A percentile compares a stretch with the other conserved stretches of the same genome.
Conservation (phyloP, 1,140 invertebrate species). For the fruit fly (Drosophila melanogaster) region Release_6_plus_ISO1_MT NT_037436.4:2437501-2438000, state of each 20-base stretch:
- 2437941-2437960: constrained; percentile 61
- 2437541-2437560: constrained; percentile 62
- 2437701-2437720: constrained; percentile 40
- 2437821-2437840: constrained; percentile 59
- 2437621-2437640: constrained; percentile 47
- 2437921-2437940: constrained; percentile 35
- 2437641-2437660: constrained; percentile 58
- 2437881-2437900: constrained; percentile 71
- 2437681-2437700: constrained; percentile 33
- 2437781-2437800: constrained; percentile 7
- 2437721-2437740: constrained; percentile 56
- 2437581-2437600: constrained; percentile 76
- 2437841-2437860: constrained; percentile 75
- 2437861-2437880: constrained; percentile 53
- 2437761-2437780: constrained; percentile 17
- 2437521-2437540: constrained; percentile 51
- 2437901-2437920: constrained; percentile 35
- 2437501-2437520: constrained; percentile 25
- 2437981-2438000: constrained; percentile 11
- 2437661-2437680: constrained; percentile 42
- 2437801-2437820: constrained; percentile 7
- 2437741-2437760: constrained; percentile 75
- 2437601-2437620: constrained; percentile 20
- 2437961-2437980: constrained; percentile 21
- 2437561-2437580: constrained; percentile 66